These are phyloP conservation scores for Allolobophora icterica DNA, from an alignment of 2,888 invertebrate genomes.

Conservation along the genomic window DNA sequence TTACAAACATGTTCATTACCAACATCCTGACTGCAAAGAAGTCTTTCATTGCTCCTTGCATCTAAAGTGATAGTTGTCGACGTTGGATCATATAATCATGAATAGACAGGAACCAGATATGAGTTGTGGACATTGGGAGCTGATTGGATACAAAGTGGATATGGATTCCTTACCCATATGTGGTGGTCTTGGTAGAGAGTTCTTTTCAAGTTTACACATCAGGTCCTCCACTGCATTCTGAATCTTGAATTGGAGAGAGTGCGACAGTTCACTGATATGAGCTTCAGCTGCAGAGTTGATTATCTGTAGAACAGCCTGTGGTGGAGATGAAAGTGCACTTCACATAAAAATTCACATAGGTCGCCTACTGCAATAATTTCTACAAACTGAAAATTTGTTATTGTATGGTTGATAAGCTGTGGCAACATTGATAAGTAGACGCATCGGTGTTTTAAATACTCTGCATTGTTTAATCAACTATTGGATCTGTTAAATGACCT, in stretches of 20 bases:
- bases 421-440: too few relatives aligned
- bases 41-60: too few relatives aligned
- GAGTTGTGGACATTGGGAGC: too few relatives aligned
- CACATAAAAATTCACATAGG: not conserved
- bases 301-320: not conserved
- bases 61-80: too few relatives aligned
- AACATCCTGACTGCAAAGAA: too few relatives aligned
- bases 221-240: not conserved
- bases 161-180: not conserved
- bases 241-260: conserved; percentile 17
- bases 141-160: too few relatives aligned
- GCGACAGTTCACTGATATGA: not conserved
- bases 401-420: not conserved
- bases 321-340: not conserved
- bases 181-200: not conserved
- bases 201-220: not conserved
- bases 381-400: not conserved
- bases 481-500: too few relatives aligned
- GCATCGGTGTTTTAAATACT: not conserved
- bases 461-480: not conserved
- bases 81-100: too few relatives aligned
- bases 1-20: too few relatives aligned
- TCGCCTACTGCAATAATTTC: not conserved
- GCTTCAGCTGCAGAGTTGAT: not conserved
- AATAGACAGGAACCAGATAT: too few relatives aligned